Percentiles rank a stretch among this genome's conserved stretches.
Conservation (phyloP, 2,888 invertebrate species). For the Xanthorhoe designata region DNA sequence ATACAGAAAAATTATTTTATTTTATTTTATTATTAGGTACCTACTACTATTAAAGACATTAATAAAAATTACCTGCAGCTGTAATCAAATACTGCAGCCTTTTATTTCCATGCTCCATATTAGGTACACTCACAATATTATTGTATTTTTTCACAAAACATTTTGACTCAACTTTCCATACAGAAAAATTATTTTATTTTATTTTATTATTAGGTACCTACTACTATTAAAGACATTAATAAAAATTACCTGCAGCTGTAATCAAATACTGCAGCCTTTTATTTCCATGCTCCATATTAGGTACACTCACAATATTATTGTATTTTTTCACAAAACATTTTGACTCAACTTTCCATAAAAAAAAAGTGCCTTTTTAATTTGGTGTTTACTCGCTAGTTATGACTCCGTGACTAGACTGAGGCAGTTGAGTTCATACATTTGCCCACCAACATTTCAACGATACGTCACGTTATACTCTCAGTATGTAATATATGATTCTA, state of each 20-base stretch:
- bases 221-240: too few relatives aligned
- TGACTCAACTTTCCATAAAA: neutral
- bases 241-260: constrained; percentile 33
- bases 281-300: constrained; percentile 37
- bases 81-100: constrained; percentile 31
- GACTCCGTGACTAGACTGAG: neutral
- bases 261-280: constrained; percentile 29
- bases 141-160: neutral
- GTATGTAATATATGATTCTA: too few relatives aligned
- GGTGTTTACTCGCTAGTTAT: neutral
- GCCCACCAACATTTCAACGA: too few relatives aligned
- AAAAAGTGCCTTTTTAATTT: neutral
- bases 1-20: too few relatives aligned
- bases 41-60: too few relatives aligned
- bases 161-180: neutral
- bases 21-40: too few relatives aligned
- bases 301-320: neutral
- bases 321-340: neutral
- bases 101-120: constrained; percentile 36
- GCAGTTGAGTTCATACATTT: neutral
- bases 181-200: too few relatives aligned
- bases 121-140: neutral
- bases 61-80: constrained; percentile 32
- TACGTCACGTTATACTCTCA: too few relatives aligned
- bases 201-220: too few relatives aligned